Percentiles rank a stretch among this genome's conserved stretches.
Evolutionary conservation across 2,797 vertebrate species (phyloP).

Genomic region (Pagetopsis macropterus): DNA sequence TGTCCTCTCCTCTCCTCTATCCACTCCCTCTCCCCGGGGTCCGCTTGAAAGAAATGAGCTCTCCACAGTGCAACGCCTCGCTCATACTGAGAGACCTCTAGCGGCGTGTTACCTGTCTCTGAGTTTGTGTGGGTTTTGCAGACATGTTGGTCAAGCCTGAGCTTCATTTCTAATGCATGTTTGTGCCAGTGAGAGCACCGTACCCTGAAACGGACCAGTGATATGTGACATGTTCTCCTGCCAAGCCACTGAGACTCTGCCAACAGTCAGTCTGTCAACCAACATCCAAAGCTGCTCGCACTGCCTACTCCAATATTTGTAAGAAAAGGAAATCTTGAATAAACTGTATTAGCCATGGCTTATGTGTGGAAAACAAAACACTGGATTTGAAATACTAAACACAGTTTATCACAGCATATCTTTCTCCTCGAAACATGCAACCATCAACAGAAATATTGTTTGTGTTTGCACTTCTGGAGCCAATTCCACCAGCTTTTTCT

Average conservation of each 20-base stretch:
- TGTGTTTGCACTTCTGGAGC: not conserved
- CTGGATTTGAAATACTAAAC: constrained; percentile 28
- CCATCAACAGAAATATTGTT: not conserved
- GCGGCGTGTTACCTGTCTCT: constrained; percentile 13
- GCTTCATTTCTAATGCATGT: constrained; percentile 36
- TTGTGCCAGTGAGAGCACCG: constrained; percentile 19
- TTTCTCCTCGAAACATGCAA: not conserved
- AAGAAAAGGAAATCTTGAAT: constrained; percentile 22
- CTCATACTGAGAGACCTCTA: constrained; percentile 43
- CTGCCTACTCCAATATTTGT: constrained; percentile 48
- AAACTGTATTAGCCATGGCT: constrained; percentile 24
- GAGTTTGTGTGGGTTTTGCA: not conserved
- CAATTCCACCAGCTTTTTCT: not conserved
- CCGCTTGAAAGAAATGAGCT: constrained; percentile 44
- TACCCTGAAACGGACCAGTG: not conserved
- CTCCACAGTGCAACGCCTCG: constrained; percentile 15
- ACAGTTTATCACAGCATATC: not conserved
- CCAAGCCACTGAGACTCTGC: constrained; percentile 31
- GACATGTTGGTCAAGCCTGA: constrained; percentile 23
- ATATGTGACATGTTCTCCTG: constrained; percentile 37
- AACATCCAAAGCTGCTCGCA: constrained; percentile 23
- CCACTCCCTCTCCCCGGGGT: constrained; percentile 39
- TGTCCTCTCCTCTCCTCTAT: constrained; percentile 50
- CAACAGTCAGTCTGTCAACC: constrained; percentile 31
- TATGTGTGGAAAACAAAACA: constrained; percentile 21